Evolutionary conservation across 2,888 invertebrate genomes (phyloP), one percentile per base, ranked within the genome.

Genomic region (Spodoptera picta): DNA sequence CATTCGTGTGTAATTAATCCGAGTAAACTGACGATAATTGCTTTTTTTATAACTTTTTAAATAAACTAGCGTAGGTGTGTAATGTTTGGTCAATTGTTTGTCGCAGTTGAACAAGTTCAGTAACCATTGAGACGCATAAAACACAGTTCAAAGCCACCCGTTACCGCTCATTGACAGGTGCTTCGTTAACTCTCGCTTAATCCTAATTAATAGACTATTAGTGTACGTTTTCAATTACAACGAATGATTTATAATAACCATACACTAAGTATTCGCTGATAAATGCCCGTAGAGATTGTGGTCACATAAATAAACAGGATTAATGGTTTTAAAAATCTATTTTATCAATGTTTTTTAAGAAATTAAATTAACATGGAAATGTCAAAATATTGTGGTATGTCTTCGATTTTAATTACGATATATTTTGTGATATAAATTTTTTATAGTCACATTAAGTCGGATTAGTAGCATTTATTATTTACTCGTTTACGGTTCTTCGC

Each of bases 161-260:
- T 73, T 79, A 80, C 83, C 83, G 83, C 69, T 73, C 79, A 77
- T 69, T 75, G 87, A 88, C 89, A 90, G 90, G 86, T 88, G 83
- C 90, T 90, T 89, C 83, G 84, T 92, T 89, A 89, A 86, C 87
- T 87, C 82, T 80, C 88, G 83, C 85, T 85, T 91, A 92, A 92
- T 89, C 87, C 92, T 92, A 89, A 94, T 93, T 92, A 92, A 94
- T 93, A 84, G 92, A 69, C 89, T 91, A 90, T 93, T 92, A 92
- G 89, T 81, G 64, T 88, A 88, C 90, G 83, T 90, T 88, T 94
- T 93, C 93, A 92, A 93, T 94, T 92, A 92, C 89, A 84, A 88
- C 67, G 72, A 81, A 87, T 92, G 92, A 93, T 93, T 93, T 92
- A 93, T 92, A 79, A 69, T 66, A 63, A 68, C 63, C 56, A 50